These are phyloP conservation scores for Rhopilema esculentum DNA, from an alignment of 30 jellyfish, hydroid and myxozoan genomes.

Conservation along the genomic window DNA sequence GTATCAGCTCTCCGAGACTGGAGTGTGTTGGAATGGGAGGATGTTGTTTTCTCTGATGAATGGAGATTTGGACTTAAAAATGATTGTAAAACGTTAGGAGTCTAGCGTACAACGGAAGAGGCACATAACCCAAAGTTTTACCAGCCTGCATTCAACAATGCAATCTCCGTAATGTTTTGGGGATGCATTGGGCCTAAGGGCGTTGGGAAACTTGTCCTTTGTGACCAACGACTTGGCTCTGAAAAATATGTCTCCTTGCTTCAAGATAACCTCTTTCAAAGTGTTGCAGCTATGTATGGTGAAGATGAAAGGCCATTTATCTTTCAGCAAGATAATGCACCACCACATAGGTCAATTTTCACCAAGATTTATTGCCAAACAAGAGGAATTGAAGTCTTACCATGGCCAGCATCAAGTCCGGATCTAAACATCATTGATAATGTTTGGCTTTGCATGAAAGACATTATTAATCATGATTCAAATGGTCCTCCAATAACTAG, in stretches of 20 bases:
- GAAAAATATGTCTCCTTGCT: background rate
- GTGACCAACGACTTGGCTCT: slow-evolving; percentile 6
- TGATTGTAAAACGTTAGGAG: slow-evolving; percentile 1
- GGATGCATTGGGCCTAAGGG: slow-evolving; percentile 65
- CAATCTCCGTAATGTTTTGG: slow-evolving; percentile 44
- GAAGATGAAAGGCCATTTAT: slow-evolving; percentile 12
- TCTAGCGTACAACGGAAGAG: slow-evolving; percentile 5
- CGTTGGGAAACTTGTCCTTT: slow-evolving; percentile 23
- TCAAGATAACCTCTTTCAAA: background rate
- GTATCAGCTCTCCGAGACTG: background rate
- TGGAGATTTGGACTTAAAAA: slow-evolving; percentile 19
- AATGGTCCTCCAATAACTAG: too few relatives aligned
- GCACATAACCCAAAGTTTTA: background rate
- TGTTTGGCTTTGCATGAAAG: too few relatives aligned
- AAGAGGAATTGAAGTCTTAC: too few relatives aligned
- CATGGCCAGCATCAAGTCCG: too few relatives aligned
- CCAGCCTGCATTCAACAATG: slow-evolving; percentile 6
- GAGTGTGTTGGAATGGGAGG: slow-evolving; percentile 18
- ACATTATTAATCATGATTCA: too few relatives aligned
- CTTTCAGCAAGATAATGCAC: slow-evolving; percentile 63
- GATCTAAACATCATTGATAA: too few relatives aligned
- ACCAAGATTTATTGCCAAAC: too few relatives aligned
- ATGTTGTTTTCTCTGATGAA: slow-evolving; percentile 19
- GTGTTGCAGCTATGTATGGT: slow-evolving; percentile 19
- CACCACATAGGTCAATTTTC: too few relatives aligned